Evolutionary conservation across 2,797 vertebrate genomes (phyloP).

Genomic region (Ambastaia sidthimunki): DNA sequence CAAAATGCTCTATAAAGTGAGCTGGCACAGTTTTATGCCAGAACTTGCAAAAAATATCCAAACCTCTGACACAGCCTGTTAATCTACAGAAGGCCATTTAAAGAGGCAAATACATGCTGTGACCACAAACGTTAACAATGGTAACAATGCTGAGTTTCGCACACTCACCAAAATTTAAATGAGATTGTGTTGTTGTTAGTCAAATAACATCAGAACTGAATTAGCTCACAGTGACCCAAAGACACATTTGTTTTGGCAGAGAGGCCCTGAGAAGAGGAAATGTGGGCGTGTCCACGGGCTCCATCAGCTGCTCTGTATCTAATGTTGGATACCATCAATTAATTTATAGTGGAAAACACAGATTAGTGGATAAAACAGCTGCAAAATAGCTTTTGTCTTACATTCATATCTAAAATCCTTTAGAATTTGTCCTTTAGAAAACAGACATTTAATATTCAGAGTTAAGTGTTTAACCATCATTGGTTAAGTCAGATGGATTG

Average conservation of each 20-base stretch:
- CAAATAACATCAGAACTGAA: slow-evolving; percentile 74
- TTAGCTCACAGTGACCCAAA: slow-evolving; percentile 67
- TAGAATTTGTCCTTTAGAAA: no score
- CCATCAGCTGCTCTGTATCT: slow-evolving; percentile 36
- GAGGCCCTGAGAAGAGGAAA: slow-evolving; percentile 48
- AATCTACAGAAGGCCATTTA: slow-evolving; percentile 20
- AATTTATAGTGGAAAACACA: neutral
- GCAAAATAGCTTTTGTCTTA: no score
- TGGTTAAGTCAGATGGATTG: no score
- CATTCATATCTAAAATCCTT: no score
- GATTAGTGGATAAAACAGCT: no score
- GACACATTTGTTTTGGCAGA: slow-evolving; percentile 34
- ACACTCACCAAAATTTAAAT: slow-evolving; percentile 68
- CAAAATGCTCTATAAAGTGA: slow-evolving; percentile 23
- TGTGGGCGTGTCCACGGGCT: neutral
- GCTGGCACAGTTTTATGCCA: slow-evolving; percentile 20
- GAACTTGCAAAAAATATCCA: slow-evolving; percentile 12
- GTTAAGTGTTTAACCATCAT: no score
- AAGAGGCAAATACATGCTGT: slow-evolving; percentile 32
- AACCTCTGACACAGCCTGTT: slow-evolving; percentile 26
- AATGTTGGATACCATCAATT: neutral
- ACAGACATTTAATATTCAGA: no score
- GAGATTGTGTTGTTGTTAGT: slow-evolving; percentile 69
- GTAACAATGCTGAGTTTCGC: slow-evolving; percentile 45
- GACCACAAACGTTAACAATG: slow-evolving; percentile 30